phyloP scores from a whole-genome alignment of 2,113 vertebrate species.

The Tachysurus vachellii region DNA sequence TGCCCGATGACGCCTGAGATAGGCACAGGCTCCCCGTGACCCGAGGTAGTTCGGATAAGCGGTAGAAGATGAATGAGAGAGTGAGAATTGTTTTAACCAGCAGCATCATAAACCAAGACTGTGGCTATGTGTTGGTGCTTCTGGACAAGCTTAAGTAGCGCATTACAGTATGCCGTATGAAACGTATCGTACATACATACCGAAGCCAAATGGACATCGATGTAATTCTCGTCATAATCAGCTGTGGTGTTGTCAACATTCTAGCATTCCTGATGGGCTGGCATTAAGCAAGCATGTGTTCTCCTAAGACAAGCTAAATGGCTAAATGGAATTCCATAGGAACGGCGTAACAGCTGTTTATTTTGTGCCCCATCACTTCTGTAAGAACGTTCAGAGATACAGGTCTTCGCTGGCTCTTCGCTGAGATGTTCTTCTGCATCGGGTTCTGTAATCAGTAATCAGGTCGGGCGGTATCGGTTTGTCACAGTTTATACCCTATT shows the following conservation, averaged over 20 bases:
- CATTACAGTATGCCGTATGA: not conserved
- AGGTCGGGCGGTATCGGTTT: conserved; percentile 4
- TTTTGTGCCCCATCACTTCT: not conserved
- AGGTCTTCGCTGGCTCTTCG: not conserved
- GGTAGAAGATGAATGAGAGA: too few relatives aligned
- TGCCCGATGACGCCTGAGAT: too few relatives aligned
- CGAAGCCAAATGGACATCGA: not conserved
- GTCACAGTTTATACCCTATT: conserved; percentile 19
- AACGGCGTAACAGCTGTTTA: not conserved
- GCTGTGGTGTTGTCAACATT: conserved; percentile 39
- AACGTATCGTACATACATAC: conserved; percentile 13
- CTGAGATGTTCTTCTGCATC: not conserved
- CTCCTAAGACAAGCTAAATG: not conserved
- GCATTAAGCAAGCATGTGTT: conserved; percentile 7
- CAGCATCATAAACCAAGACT: not conserved
- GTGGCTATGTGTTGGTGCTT: not conserved
- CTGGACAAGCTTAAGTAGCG: not conserved
- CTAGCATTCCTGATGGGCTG: conserved; percentile 23
- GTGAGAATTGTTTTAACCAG: not conserved
- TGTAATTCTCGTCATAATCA: conserved; percentile 34
- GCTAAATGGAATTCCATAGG: conserved; percentile 23
- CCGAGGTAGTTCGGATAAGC: too few relatives aligned
- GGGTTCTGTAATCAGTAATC: conserved; percentile 1
- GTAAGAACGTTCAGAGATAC: not conserved
- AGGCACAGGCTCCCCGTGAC: too few relatives aligned